Evolutionary conservation across 2,888 invertebrate genomes (phyloP), one percentile per base, ranked within the genome.

Genomic region (Lasiommata megera): DNA sequence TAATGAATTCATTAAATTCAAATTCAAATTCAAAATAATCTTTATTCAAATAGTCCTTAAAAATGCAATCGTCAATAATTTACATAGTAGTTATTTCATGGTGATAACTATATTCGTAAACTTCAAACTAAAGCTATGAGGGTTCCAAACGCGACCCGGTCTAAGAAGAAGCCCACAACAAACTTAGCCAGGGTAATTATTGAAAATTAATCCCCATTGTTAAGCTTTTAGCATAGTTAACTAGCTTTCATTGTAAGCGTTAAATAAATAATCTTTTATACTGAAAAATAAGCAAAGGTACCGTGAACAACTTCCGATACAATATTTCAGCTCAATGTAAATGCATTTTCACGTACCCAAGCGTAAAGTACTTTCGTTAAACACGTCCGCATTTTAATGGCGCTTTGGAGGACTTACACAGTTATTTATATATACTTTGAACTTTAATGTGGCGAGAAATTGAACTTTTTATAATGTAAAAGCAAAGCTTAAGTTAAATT

Each of bases 241-340:
- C 28, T 44, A 28, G 44, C 9, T 44, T 41, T n/a, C 18, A 18
- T n/a, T 5, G 40, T 11, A 41, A 41, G 18, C 14, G 44, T 12
- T 12, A 14, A 44, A 41, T n/a, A 18, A 44, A 44, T 12, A 44
- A 9, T 28, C 12, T 28, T 44, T 44, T n/a, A n/a, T 23, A 23
- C 23, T 28, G 12, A 44, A 44, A 43, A n/a, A 44, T 3, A 44
- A 44, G 44, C 7, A 23, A 23, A 28, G 28, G 28, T n/a, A 12
- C 28, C 28, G 28, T 29, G 44, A 44, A 44, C 44, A 44, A 44
- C 14, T 44, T 44, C 28, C 44, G 44, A 44, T 44, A 23, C 23
- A 44, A 44, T 44, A 44, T 29, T 44, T 28, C 44, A 44, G 44
- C 44, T 29, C 28, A 44, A 28, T 44, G 44, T 44, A 44, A 44